A percentile compares a stretch with the other conserved stretches of the same genome.
These are phyloP conservation scores for Oryzaephilus surinamensis DNA, from an alignment of 1,140 invertebrate genomes.

Conservation along the genomic window DNA sequence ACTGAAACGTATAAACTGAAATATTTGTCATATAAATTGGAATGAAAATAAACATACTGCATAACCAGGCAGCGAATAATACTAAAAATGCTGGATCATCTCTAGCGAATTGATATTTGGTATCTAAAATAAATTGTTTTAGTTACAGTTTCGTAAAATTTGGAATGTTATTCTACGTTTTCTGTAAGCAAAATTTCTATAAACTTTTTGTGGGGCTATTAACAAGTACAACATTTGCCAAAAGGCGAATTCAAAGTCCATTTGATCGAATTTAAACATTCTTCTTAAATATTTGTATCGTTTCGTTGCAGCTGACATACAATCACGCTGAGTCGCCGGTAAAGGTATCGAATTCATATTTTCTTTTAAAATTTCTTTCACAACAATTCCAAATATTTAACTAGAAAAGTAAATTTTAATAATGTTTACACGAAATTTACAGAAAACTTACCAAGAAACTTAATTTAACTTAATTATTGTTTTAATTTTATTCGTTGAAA, in stretches of 20 bases:
- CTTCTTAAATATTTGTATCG: slow-evolving; percentile 86
- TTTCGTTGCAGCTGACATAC: slow-evolving; percentile 80
- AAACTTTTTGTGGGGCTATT: slow-evolving; percentile 92
- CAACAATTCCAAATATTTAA: too few species aligned
- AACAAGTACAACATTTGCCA: slow-evolving; percentile 99
- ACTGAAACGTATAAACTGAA: slow-evolving; percentile 48
- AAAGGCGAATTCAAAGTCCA: slow-evolving; percentile 98
- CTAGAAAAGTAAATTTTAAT: too few species aligned
- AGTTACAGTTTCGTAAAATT: slow-evolving; percentile 3
- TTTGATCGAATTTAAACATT: slow-evolving; percentile 89
- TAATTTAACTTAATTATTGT: too few species aligned
- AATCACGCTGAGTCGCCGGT: slow-evolving; percentile 51
- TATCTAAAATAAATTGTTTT: slow-evolving; percentile 58
- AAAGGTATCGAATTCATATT: slow-evolving; percentile 38
- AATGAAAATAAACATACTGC: slow-evolving; percentile 50
- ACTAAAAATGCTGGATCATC: slow-evolving; percentile 99
- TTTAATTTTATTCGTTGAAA: too few species aligned
- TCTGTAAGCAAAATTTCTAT: slow-evolving; percentile 95
- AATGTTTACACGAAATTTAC: too few species aligned
- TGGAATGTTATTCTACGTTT: slow-evolving; percentile 67
- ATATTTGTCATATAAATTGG: slow-evolving; percentile 1
- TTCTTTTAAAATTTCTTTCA: too few species aligned
- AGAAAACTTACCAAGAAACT: too few species aligned
- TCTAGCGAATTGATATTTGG: slow-evolving; percentile 96
- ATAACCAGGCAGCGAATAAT: slow-evolving; percentile 75